Evolutionary conservation across 2,888 invertebrate species (phyloP).

Genomic region (Brachyptera putata): DNA sequence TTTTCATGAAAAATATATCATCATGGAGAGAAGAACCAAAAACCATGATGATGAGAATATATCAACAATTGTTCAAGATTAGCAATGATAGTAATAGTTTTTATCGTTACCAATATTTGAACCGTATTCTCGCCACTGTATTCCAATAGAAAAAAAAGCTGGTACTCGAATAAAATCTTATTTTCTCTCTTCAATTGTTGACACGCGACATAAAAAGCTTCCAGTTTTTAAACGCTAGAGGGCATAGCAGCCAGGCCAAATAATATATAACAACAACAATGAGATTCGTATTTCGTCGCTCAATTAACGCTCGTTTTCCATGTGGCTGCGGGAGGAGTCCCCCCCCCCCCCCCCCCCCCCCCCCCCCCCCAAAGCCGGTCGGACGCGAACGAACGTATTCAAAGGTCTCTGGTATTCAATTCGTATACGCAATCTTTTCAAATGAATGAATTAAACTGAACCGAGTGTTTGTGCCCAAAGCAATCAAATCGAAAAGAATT

Average conservation of each 20-base stretch:
- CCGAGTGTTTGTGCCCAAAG: conserved; percentile 11
- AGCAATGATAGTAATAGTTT: too few relatives aligned
- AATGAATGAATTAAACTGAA: too few relatives aligned
- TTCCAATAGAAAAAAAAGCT: not conserved
- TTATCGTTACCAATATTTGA: too few relatives aligned
- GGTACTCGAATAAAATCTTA: not conserved
- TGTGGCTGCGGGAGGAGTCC: too few relatives aligned
- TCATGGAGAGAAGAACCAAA: too few relatives aligned
- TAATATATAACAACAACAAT: not conserved
- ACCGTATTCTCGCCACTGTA: not conserved
- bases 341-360: too few relatives aligned
- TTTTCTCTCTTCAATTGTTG: not conserved
- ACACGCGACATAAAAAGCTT: conserved; percentile 5
- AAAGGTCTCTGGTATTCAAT: not conserved
- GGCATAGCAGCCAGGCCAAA: not conserved
- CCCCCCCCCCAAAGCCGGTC: too few relatives aligned
- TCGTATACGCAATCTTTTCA: not conserved
- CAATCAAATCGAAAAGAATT: conserved; percentile 1
- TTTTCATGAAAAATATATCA: too few relatives aligned
- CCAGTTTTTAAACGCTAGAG: conserved; percentile 6
- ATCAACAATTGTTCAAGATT: too few relatives aligned
- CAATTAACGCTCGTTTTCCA: conserved; percentile 1
- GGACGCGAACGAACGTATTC: not conserved
- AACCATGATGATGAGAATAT: too few relatives aligned
- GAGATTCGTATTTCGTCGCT: conserved; percentile 1